Percentiles rank a stretch among this genome's conserved stretches.
These are phyloP conservation scores for Egretta garzetta DNA, from an alignment of 2,113 vertebrate genomes.

Conservation along the genomic window DNA sequence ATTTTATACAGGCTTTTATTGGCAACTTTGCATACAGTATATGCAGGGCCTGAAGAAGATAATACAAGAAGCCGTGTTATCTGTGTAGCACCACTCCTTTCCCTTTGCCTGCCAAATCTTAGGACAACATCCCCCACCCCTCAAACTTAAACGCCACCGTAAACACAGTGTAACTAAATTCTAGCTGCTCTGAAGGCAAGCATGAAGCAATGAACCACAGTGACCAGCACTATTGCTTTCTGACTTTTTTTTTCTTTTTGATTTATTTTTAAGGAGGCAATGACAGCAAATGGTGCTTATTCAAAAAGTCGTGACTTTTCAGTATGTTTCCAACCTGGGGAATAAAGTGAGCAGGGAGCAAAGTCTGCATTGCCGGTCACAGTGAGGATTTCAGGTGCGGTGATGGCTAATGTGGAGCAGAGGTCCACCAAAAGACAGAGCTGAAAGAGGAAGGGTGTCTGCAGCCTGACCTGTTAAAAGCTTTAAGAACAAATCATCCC, in stretches of 20 bases:
- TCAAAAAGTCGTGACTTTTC: background rate
- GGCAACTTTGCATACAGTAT: background rate
- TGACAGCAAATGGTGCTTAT: background rate
- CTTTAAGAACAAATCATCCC: background rate
- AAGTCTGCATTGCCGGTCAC: background rate
- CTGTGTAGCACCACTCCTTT: background rate
- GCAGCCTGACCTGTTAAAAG: background rate
- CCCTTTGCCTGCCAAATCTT: slow-evolving; percentile 9
- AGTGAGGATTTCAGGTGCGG: background rate
- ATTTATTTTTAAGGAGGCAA: background rate
- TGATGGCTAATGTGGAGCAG: background rate
- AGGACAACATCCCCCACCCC: background rate
- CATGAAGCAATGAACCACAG: background rate
- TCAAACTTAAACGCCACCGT: background rate
- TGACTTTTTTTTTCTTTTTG: background rate
- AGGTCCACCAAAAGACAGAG: background rate
- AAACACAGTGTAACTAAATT: background rate
- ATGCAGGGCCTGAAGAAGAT: background rate
- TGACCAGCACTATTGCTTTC: background rate
- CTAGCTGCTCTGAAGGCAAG: background rate
- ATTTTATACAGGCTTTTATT: background rate
- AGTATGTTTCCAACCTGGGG: background rate
- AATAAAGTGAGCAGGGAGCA: background rate
- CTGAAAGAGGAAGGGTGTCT: background rate
- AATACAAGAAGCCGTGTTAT: background rate